Evolutionary conservation across 1,140 invertebrate genomes (phyloP).

Genomic region (Heliconius hermathena): DNA sequence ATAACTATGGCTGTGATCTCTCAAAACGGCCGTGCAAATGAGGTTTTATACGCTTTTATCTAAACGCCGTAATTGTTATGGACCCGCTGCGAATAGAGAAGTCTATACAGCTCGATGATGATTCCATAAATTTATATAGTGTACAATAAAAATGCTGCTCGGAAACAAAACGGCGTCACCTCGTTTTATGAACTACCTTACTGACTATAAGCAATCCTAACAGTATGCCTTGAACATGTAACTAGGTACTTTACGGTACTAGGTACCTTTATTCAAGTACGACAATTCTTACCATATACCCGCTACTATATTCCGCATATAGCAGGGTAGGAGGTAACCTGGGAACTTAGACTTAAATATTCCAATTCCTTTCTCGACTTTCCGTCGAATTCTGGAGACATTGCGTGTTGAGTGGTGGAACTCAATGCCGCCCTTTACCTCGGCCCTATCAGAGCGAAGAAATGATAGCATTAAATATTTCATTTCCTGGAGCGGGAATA

Average conservation of each 20-base stretch:
- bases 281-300: too few relatives aligned
- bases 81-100: conserved; percentile 69
- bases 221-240: conserved; percentile 52
- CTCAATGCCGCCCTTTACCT: too few relatives aligned
- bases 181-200: conserved; percentile 64
- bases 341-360: too few relatives aligned
- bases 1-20: conserved; percentile 5
- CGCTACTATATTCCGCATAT: too few relatives aligned
- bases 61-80: conserved; percentile 76
- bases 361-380: too few relatives aligned
- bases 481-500: too few relatives aligned
- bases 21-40: conserved; percentile 34
- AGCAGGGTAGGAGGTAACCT: too few relatives aligned
- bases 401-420: too few relatives aligned
- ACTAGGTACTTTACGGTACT: not conserved
- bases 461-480: too few relatives aligned
- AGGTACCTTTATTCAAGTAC: not conserved
- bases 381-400: too few relatives aligned
- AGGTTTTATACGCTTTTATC: conserved; percentile 51
- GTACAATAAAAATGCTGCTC: conserved; percentile 73
- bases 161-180: conserved; percentile 73
- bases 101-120: conserved; percentile 78
- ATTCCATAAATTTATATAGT: conserved; percentile 81
- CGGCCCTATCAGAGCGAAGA: too few relatives aligned
- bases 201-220: conserved; percentile 45